Conservation (phyloP, 2,797 vertebrate genomes). For the Macrochelys suwanniensis region DNA sequence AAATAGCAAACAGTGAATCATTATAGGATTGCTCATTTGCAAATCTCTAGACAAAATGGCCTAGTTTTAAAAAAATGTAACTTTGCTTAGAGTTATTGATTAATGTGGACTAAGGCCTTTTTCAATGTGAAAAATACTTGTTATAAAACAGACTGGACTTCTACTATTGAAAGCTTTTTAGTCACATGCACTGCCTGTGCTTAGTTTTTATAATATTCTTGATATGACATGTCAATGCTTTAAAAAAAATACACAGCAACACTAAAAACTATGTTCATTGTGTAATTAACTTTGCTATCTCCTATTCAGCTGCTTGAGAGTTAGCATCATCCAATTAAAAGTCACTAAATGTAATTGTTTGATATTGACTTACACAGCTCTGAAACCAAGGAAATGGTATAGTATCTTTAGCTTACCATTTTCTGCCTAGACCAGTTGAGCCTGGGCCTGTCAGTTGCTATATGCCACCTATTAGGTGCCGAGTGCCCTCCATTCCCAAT, state of each 20-base stretch:
- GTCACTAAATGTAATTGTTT: not conserved
- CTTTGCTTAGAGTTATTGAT: slow-evolving; percentile 28
- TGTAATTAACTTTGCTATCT: not conserved
- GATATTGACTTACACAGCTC: slow-evolving; percentile 15
- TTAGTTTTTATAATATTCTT: not conserved
- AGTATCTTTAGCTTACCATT: not conserved
- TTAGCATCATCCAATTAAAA: not conserved
- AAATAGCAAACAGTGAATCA: not conserved
- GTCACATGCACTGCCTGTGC: not conserved
- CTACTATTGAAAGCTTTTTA: slow-evolving; percentile 53
- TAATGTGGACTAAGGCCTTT: slow-evolving; percentile 46
- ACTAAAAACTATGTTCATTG: not conserved
- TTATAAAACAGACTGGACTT: slow-evolving; percentile 47
- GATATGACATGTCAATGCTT: not conserved
- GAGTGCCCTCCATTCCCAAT: not conserved
- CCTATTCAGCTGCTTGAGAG: not conserved
- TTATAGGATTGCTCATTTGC: not conserved
- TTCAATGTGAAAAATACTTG: slow-evolving; percentile 47
- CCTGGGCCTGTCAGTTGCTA: not conserved
- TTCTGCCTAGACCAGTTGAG: not conserved
- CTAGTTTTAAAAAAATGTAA: slow-evolving; percentile 27
- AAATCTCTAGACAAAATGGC: not conserved
- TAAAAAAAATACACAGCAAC: not conserved
- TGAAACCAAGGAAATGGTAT: slow-evolving; percentile 7
- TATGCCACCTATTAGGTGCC: not conserved